phyloP scores from a whole-genome alignment of 2,888 invertebrate species.

The Pterostichus niger region DNA sequence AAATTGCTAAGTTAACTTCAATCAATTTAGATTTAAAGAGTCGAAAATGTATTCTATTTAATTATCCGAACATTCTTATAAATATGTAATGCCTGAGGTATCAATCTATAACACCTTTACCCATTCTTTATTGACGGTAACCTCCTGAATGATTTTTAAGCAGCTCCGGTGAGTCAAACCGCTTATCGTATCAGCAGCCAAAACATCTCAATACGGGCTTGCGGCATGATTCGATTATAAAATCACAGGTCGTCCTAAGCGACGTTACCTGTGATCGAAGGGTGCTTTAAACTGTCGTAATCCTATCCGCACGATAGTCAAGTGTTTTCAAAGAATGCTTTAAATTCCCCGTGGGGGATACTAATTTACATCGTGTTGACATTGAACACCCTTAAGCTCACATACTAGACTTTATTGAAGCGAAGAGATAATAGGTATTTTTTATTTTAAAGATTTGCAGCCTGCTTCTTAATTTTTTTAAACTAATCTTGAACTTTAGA shows the following conservation, averaged over 20 bases:
- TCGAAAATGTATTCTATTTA: no score
- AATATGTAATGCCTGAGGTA: no score
- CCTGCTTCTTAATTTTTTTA: no score
- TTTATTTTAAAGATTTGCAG: no score
- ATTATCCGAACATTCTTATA: no score
- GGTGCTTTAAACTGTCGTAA: constrained; percentile 63
- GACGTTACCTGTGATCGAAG: constrained; percentile 61
- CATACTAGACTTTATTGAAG: no score
- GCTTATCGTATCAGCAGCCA: constrained; percentile 18
- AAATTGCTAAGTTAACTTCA: neutral
- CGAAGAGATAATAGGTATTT: no score
- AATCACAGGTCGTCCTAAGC: constrained; percentile 41
- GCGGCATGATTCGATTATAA: constrained; percentile 57
- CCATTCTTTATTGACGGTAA: neutral
- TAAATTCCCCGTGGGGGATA: constrained; percentile 14
- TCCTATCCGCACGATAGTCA: constrained; percentile 64
- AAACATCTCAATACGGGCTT: constrained; percentile 53
- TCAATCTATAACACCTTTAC: neutral
- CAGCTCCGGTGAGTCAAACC: neutral
- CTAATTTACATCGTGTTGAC: constrained; percentile 48
- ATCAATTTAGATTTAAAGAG: neutral
- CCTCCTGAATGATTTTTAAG: constrained; percentile 15
- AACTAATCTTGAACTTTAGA: no score
- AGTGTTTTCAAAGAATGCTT: constrained; percentile 63
- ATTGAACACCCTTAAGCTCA: neutral